Evolutionary conservation across 2,113 vertebrate genomes (phyloP), one percentile per base, ranked within the genome.

Genomic region (Morone chrysops): DNA sequence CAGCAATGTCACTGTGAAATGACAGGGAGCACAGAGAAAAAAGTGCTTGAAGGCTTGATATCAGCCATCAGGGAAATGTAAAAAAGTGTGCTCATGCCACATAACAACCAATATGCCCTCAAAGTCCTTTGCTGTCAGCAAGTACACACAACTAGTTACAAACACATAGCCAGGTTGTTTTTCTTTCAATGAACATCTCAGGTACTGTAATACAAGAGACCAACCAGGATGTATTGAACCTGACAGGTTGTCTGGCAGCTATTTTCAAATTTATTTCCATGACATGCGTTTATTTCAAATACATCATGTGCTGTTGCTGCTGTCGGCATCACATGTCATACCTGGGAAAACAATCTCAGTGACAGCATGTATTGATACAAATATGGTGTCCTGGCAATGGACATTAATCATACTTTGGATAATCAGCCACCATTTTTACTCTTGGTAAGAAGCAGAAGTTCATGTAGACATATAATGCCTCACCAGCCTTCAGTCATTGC

Each of bases 371-470:
- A 87, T 86, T 85, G 88, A 84, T 81, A 89, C 80, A 89, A 93
- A 90, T 85, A 87, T 87, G 89, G 62, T 81, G 81, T 87, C 66
- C 77, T 63, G 66, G 73, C 84, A 66, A 70, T 47, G 74, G 87
- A 70, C 89, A 94, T 95, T 89, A 90, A 94, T 95, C 93, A 94
- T 89, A 75, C 72, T 94, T 90, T 92, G 75, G 80, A 84, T 89
- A 86, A 91, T 84, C 82, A 89, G 83, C 62, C 75, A 69, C 67
- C 48, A 70, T 80, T 80, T 83, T 53, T 61, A 38, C 47, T 83
- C 73, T 51, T 53, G 10, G 56, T 65, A 11, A 66, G 68, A 82
- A 75, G 50, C 73, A 53, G 36, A 72, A 75, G 51, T 38, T 38
- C n/a, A 75, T 78, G 4, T 8, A 17, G 73, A 83, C 43, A 0